phyloP scores from a whole-genome alignment of 2,888 invertebrate species.

The Heliconius charithonia region DNA sequence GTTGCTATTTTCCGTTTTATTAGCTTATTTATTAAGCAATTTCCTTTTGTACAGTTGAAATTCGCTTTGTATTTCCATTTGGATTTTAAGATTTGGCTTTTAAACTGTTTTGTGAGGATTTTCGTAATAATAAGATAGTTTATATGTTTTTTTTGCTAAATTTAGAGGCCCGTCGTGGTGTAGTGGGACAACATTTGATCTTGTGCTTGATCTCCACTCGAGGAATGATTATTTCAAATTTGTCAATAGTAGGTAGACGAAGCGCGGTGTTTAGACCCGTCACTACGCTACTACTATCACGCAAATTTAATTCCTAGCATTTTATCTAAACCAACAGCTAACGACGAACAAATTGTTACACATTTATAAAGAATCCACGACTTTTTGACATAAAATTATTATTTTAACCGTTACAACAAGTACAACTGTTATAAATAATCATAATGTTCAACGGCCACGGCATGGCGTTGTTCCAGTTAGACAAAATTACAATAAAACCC shows the following conservation, averaged over 20 bases:
- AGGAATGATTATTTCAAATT: too few species aligned
- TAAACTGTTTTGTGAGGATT: slow-evolving; percentile 14
- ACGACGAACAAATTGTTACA: background rate
- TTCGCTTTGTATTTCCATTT: slow-evolving; percentile 39
- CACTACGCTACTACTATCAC: too few species aligned
- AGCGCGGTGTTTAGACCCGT: too few species aligned
- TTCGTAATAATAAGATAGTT: slow-evolving; percentile 3
- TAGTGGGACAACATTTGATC: too few species aligned
- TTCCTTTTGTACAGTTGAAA: slow-evolving; percentile 49
- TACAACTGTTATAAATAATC: slow-evolving; percentile 39
- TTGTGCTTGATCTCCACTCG: too few species aligned
- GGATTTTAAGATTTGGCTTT: slow-evolving; percentile 28
- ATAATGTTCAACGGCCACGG: slow-evolving; percentile 40
- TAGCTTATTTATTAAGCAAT: slow-evolving; percentile 55
- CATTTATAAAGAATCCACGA: slow-evolving; percentile 17
- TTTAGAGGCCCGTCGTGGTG: too few species aligned
- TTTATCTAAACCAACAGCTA: background rate
- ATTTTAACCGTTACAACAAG: slow-evolving; percentile 20
- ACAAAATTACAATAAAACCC: slow-evolving; percentile 66
- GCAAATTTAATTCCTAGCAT: background rate
- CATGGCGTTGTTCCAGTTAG: slow-evolving; percentile 50
- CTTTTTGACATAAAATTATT: slow-evolving; percentile 23
- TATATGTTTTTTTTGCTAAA: background rate
- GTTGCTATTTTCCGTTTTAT: slow-evolving; percentile 55
- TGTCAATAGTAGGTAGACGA: too few species aligned